A percentile compares a stretch with the other conserved stretches of the same genome.
phyloP scores from a whole-genome alignment of 2,888 invertebrate genomes.

The Ecdyonurus torrentis region DNA sequence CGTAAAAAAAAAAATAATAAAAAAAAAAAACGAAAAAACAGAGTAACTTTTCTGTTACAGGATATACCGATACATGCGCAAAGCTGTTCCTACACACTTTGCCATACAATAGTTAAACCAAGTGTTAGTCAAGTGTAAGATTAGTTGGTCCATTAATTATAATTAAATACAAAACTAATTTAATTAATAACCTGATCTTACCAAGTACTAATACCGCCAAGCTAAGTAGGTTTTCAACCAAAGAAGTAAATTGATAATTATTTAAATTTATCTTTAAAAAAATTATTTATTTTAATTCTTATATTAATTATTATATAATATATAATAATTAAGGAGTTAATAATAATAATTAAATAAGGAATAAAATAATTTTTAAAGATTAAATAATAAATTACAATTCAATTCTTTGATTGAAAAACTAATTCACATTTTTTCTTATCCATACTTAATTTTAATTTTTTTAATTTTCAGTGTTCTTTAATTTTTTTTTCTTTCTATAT shows the following conservation, averaged over 20 bases:
- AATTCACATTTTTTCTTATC: neutral
- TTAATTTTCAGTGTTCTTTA: neutral
- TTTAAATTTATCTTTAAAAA: too few species aligned
- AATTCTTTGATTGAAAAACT: neutral
- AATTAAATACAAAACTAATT: too few species aligned
- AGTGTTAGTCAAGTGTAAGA: neutral
- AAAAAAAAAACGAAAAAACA: neutral
- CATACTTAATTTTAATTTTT: neutral
- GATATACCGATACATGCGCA: neutral
- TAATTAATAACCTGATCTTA: neutral
- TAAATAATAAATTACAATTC: neutral
- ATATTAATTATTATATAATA: neutral
- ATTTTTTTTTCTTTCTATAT: neutral
- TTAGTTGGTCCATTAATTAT: neutral
- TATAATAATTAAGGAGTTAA: neutral
- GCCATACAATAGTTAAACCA: neutral
- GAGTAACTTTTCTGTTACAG: slow-evolving; percentile 1
- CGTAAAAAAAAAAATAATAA: neutral
- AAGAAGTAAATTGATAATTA: neutral
- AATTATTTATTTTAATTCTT: neutral
- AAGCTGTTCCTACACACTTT: neutral
- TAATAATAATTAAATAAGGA: too few species aligned
- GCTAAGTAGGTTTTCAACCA: neutral
- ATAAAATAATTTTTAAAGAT: neutral
- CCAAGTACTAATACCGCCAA: neutral